These are phyloP conservation scores for Polydrusus tereticollis DNA, from an alignment of 2,888 invertebrate species.

Conservation along the genomic window DNA sequence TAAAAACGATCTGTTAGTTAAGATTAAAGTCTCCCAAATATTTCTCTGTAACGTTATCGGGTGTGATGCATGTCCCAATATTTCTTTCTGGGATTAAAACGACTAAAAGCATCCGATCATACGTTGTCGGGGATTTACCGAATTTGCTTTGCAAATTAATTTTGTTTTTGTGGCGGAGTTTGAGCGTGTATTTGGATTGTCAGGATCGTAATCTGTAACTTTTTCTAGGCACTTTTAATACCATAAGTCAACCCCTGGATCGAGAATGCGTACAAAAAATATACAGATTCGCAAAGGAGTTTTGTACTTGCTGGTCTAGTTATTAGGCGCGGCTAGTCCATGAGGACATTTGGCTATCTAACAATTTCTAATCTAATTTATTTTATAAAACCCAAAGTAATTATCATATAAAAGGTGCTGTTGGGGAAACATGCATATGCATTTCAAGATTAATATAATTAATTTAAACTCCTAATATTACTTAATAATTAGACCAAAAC, in stretches of 20 bases:
- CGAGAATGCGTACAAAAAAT: background rate
- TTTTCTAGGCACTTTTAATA: conserved; percentile 10
- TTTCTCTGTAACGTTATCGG: conserved; percentile 18
- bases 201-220: conserved; percentile 26
- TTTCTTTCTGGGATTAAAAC: conserved; percentile 33
- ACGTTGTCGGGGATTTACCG: conserved; percentile 30
- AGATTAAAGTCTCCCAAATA: background rate
- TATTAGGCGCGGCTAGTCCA: no score
- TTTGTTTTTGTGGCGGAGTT: conserved; percentile 28
- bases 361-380: no score
- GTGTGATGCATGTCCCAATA: conserved; percentile 27
- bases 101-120: conserved; percentile 28
- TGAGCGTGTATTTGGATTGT: conserved; percentile 24
- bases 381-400: no score
- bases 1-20: background rate
- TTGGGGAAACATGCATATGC: no score
- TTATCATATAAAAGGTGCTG: no score
- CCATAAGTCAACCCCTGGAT: background rate
- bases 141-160: conserved; percentile 38
- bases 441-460: no score
- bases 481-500: no score
- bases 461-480: no score
- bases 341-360: no score
- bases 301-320: no score
- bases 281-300: background rate